Base-by-base conservation (phyloP, 2,888 invertebrate genomes). In the Calephelis perditalis region DNA sequence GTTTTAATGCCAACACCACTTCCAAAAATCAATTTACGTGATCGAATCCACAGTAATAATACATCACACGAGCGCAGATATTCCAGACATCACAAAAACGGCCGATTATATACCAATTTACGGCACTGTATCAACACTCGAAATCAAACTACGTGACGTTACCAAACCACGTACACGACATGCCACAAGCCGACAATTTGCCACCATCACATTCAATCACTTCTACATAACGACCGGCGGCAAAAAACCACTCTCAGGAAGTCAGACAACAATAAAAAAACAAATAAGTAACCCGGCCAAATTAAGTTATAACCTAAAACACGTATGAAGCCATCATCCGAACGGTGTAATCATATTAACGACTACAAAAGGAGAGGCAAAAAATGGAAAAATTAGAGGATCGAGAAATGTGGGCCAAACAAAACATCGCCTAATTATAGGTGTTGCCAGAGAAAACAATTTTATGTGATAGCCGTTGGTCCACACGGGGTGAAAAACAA, bases 261-360 rank as follows among this genome's bases (percentile, higher is more conserved):
- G 89, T 88, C 82, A 78, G 75, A 73, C 80, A 82, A 84, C 82
- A 84, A 84, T 83, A 87, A 90, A 89, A 86, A 87, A 89, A 85
- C 85, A 87, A 89, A 89, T 86, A 89, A 85, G 80, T 80, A 81
- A 84, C 79, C 79, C 84, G 82, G 78, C 81, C 86, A 90, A 90
- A 90, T 90, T 90, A 90, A 90, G 90, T 90, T 90, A 89, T 89
- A 90, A 90, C 84, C 87, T 88, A 86, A 88, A 88, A 88, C 88
- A 88, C 86, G 90, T 89, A 90, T 89, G 88, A 89, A 90, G 90
- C 89, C 87, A 89, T 89, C 90, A 89, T 86, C 88, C 84, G 81
- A 82, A 87, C 84, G 86, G 84, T 88, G 87, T 90, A 90, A 90
- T 90, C 90, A 89, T 89, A 89, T 90, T 89, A 90, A 90, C 90